These are phyloP conservation scores for Euzetes globulus DNA, from an alignment of 2,888 invertebrate species.

Conservation along the genomic window DNA sequence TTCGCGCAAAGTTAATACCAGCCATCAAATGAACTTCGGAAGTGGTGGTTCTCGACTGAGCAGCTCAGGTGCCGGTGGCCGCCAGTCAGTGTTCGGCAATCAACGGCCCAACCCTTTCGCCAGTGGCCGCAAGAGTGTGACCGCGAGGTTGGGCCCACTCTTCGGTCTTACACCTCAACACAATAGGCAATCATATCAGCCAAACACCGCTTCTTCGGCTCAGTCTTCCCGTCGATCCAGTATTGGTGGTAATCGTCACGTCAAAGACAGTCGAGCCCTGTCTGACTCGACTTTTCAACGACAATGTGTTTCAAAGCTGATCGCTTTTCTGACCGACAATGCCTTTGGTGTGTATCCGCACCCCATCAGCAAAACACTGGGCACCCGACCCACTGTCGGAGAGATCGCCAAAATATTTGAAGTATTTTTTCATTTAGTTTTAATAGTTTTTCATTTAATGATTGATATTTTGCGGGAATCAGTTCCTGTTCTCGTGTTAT, in stretches of 20 bases:
- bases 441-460: not conserved
- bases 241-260: conserved; percentile 23
- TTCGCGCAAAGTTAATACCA: not conserved
- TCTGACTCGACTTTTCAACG: conserved; percentile 26
- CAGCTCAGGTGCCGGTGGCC: not conserved
- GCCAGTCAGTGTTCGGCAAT: not conserved
- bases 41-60: not conserved
- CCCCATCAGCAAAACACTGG: not conserved
- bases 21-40: not conserved
- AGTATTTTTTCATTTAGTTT: conserved; percentile 19
- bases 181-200: not conserved
- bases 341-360: not conserved
- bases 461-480: not conserved
- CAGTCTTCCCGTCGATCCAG: not conserved
- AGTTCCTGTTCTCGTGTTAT: conserved; percentile 32
- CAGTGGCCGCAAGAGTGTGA: conserved; percentile 14
- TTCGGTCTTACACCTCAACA: conserved; percentile 1
- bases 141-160: not conserved
- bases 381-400: not conserved
- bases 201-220: not conserved
- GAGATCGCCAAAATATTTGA: conserved; percentile 32
- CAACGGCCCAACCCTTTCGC: not conserved
- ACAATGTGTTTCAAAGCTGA: conserved; percentile 20
- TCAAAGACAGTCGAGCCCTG: conserved; percentile 29
- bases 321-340: conserved; percentile 18